Conservation (phyloP, 2,797 vertebrate species). For the Lagodon rhomboides region DNA sequence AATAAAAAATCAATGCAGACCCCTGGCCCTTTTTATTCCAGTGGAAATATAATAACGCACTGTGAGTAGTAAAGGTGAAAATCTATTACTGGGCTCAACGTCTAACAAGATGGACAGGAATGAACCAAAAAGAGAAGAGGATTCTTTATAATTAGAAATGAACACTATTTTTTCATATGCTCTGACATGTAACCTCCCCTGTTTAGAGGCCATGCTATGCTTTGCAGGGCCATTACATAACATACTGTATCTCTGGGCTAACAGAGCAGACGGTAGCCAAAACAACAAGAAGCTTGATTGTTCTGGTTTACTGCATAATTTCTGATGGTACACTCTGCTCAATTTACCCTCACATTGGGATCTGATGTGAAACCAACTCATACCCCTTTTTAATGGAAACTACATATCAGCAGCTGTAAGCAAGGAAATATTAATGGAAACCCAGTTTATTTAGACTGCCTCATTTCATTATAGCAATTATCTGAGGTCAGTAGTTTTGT, state of each 20-base stretch:
- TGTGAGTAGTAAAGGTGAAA: slow-evolving; percentile 1
- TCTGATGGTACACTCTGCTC: slow-evolving; percentile 8
- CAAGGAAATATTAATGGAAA: slow-evolving; percentile 3
- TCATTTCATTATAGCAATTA: slow-evolving; percentile 19
- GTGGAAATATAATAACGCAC: not conserved
- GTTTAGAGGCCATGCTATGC: slow-evolving; percentile 16
- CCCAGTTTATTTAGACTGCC: slow-evolving; percentile 18
- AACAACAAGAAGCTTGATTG: slow-evolving; percentile 49
- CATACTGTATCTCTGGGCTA: slow-evolving; percentile 3
- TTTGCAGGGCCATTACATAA: slow-evolving; percentile 36
- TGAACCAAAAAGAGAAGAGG: not conserved
- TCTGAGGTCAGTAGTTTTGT: slow-evolving; percentile 6
- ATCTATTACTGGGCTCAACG: not conserved
- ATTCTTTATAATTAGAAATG: not conserved
- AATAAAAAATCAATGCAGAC: not conserved
- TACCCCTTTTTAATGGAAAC: not conserved
- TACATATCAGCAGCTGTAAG: not conserved
- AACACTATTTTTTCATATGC: slow-evolving; percentile 4
- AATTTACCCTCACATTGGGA: not conserved
- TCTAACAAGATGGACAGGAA: not conserved
- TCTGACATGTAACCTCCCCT: not conserved
- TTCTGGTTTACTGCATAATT: slow-evolving; percentile 44
- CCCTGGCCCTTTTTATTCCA: not conserved
- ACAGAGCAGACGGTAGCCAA: slow-evolving; percentile 17
- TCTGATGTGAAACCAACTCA: slow-evolving; percentile 13